Conservation (phyloP, 2,113 vertebrate species). For the Lampris megalopsis region DNA sequence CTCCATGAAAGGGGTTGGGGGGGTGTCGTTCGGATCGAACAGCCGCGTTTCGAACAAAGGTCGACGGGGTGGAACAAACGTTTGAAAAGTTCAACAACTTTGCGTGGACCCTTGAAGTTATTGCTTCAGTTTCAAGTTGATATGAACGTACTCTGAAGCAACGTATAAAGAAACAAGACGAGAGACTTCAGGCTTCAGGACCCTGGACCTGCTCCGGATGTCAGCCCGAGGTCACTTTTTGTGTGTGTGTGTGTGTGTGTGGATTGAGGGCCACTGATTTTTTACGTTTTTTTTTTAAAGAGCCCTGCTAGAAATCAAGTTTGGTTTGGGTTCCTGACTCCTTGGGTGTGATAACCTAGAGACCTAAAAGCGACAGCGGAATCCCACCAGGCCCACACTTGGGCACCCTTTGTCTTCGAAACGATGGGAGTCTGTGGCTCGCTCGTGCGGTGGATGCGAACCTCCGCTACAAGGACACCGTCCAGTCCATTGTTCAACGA, state of each 20-base stretch:
- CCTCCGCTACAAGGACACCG: not conserved
- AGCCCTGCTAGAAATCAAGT: conserved; percentile 43
- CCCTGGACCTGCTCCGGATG: not conserved
- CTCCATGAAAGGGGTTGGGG: conserved; percentile 67
- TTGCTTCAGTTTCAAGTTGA: conserved; percentile 63
- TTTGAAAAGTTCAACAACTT: conserved; percentile 42
- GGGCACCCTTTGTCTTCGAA: conserved; percentile 22
- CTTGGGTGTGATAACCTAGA: conserved; percentile 42
- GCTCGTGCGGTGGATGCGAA: conserved; percentile 19
- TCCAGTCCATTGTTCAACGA: conserved; percentile 43
- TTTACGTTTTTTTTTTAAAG: not conserved
- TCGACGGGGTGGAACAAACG: conserved; percentile 59
- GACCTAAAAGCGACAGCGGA: conserved; percentile 36
- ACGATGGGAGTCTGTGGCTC: not conserved
- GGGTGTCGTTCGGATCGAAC: conserved; percentile 68
- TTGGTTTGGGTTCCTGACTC: conserved; percentile 39
- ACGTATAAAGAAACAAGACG: conserved; percentile 38
- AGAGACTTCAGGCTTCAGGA: conserved; percentile 35
- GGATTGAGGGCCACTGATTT: conserved; percentile 34
- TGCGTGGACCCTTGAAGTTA: conserved; percentile 62
- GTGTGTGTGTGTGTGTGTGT: conserved; percentile 33
- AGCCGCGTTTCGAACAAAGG: conserved; percentile 68
- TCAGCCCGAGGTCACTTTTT: conserved; percentile 9
- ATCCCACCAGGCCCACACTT: conserved; percentile 27
- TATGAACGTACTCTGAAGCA: conserved; percentile 62